Percentiles rank a stretch among this genome's conserved stretches.
These are phyloP conservation scores for Pseudorhiza aurosa DNA, from an alignment of 30 jellyfish, hydroid and myxozoan species.

Conservation along the genomic window DNA sequence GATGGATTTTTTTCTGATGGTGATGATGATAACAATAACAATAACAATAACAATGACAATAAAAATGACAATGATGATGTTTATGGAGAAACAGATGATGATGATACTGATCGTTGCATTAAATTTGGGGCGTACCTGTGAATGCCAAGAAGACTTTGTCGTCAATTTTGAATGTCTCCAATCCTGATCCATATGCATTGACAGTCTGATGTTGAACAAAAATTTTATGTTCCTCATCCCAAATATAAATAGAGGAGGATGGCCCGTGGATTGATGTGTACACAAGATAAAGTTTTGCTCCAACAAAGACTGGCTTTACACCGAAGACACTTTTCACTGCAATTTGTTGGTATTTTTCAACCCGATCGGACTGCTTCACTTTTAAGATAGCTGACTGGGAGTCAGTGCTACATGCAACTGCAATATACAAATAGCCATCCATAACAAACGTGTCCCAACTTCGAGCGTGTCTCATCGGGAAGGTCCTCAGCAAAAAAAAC, in stretches of 20 bases:
- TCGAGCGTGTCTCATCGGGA: slow-evolving; percentile 71
- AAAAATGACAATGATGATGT: neutral
- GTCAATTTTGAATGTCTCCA: slow-evolving; percentile 83
- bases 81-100: no score
- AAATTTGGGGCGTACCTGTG: slow-evolving; percentile 70
- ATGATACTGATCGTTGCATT: no score
- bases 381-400: slow-evolving; percentile 66
- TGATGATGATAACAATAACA: no score
- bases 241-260: slow-evolving; percentile 60
- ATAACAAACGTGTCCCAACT: slow-evolving; percentile 86
- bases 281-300: slow-evolving; percentile 32
- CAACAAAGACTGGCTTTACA: slow-evolving; percentile 69
- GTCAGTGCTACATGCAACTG: slow-evolving; percentile 81
- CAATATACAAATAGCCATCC: slow-evolving; percentile 67
- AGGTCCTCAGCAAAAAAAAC: slow-evolving; percentile 32
- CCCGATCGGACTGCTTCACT: slow-evolving; percentile 11
- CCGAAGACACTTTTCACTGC: slow-evolving; percentile 78
- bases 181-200: slow-evolving; percentile 76
- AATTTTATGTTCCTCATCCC: slow-evolving; percentile 43
- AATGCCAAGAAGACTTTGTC: slow-evolving; percentile 66
- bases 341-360: slow-evolving; percentile 70
- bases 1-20: no score
- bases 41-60: no score
- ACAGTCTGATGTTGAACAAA: slow-evolving; percentile 69
- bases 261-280: slow-evolving; percentile 61